Base-by-base conservation (phyloP, 2,797 vertebrate genomes). In the Nyctibius grandis region DNA sequence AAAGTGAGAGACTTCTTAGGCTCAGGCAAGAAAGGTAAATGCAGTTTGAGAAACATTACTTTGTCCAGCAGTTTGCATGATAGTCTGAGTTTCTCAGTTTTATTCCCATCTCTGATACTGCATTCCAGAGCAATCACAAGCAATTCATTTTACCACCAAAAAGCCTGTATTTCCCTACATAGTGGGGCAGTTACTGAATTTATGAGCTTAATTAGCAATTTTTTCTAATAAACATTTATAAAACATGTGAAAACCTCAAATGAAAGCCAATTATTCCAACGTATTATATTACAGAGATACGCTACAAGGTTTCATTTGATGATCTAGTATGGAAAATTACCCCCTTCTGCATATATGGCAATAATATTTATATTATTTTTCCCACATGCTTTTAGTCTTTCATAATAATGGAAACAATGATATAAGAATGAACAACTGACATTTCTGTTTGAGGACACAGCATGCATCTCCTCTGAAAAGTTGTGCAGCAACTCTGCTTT, bases 391-490 rank as follows among this genome's bases (percentile, higher is more conserved):
- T 96, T 84, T 72, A 82, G 79, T 51, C 93, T 96, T 93, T 93
- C 95, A 95, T 96, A 95, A 95, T 84, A 96, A 92, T 86, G 95
- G 93, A 96, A 97, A 97, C 85, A 96, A 96, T 91, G 91, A 97
- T 86, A 91, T 20, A 94, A 96, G 85, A 97, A 94, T 19, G 85
- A 93, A 90, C 70, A 90, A 93, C 73, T 93, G 93, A 96, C 94
- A 94, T 91, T 94, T 94, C 95, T 95, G 93, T 95, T 94, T 95
- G 94, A 96, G 91, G 85, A 95, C 93, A 95, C 95, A 97, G 95
- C 95, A 82, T 82, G 96, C 60, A 51, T 75, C 94, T 86, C 76
- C 79, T 93, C 87, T 79, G 69, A 65, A 81, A 77, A 51, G 47
- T 67, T 90, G 83, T 76, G 83, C 77, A 53, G 85, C 15, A 3